Evolutionary conservation across 92 coral and sea anemone genomes (phyloP).

Genomic region (Phenganax subtilis): DNA sequence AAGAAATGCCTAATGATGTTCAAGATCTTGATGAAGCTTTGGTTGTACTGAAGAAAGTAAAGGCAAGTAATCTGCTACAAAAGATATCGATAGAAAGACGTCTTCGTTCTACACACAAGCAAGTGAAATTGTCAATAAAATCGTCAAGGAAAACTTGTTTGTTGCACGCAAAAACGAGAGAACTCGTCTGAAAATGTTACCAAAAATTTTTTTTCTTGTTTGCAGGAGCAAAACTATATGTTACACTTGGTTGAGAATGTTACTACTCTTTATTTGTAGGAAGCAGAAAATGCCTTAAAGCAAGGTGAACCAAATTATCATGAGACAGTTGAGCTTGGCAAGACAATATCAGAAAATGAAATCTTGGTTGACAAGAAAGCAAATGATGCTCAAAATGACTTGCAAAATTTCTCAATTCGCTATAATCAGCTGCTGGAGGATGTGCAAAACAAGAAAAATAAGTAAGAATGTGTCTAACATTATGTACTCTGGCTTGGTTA

Average conservation of each 20-base stretch:
- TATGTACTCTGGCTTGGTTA: background rate
- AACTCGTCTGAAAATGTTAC: too few species aligned
- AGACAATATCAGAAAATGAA: constrained; percentile 18
- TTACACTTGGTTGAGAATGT: background rate
- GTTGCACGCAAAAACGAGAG: too few species aligned
- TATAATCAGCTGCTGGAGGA: constrained; percentile 34
- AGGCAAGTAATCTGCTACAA: background rate
- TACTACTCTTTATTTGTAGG: background rate
- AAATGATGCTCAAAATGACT: constrained; percentile 20
- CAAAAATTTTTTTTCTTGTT: too few species aligned
- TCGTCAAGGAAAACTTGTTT: too few species aligned
- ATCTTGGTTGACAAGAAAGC: constrained; percentile 30
- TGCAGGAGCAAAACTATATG: background rate
- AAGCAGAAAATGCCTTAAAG: background rate
- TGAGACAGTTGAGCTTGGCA: constrained; percentile 16
- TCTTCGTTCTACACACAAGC: too few species aligned
- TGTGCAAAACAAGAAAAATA: constrained; percentile 33
- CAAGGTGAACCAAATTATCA: constrained; percentile 35
- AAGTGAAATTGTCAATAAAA: background rate
- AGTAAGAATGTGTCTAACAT: constrained; percentile 8
- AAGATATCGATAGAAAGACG: too few species aligned
- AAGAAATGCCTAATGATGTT: constrained; percentile 10
- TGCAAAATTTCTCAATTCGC: constrained; percentile 15
- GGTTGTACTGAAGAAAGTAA: constrained; percentile 3
- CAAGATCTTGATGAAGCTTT: constrained; percentile 31